Percentiles rank a stretch among this genome's conserved stretches.
Evolutionary conservation across 2,797 vertebrate species (phyloP).

Genomic region (Aplochiton taeniatus): DNA sequence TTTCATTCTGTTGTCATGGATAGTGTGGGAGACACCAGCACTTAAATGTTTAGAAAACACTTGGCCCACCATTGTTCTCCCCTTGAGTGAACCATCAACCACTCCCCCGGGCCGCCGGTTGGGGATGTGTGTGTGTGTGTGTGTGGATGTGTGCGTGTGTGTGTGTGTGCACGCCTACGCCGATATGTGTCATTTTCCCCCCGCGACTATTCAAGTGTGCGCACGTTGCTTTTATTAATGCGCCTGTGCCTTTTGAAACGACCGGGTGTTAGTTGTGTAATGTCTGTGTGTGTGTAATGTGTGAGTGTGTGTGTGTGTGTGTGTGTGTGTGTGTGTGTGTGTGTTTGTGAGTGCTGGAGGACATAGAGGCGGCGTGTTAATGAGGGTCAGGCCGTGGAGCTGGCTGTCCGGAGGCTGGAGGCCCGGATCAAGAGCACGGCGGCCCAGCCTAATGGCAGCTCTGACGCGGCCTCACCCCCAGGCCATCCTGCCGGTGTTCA

Average conservation of each 20-base stretch:
- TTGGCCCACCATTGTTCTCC: constrained; percentile 21
- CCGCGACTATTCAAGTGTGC: neutral
- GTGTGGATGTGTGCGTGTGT: too few species aligned
- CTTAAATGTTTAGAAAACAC: constrained; percentile 17
- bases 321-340: constrained; percentile 46
- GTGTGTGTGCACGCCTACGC: too few species aligned
- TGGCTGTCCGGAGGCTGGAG: constrained; percentile 33
- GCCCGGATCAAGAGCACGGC: constrained; percentile 41
- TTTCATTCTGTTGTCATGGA: constrained; percentile 10
- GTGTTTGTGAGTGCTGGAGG: constrained; percentile 37
- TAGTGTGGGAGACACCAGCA: constrained; percentile 7
- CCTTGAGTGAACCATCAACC: constrained; percentile 22
- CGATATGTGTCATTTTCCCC: neutral
- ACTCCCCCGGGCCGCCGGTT: neutral
- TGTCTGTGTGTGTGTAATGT: too few species aligned
- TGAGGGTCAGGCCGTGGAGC: constrained; percentile 52
- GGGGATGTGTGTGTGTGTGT: too few species aligned
- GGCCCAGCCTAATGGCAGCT: constrained; percentile 51
- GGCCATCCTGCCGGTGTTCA: too few species aligned
- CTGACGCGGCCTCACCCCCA: constrained; percentile 42
- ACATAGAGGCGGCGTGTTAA: constrained; percentile 58
- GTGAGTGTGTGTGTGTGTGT: constrained; percentile 42
- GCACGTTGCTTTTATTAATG: neutral
- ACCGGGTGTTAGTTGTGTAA: constrained; percentile 22
- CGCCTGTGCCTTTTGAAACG: neutral